Percentiles rank a stretch among this genome's conserved stretches.
These are phyloP conservation scores for Amblyteles armatorius DNA, from an alignment of 2,888 invertebrate species.

Conservation along the genomic window DNA sequence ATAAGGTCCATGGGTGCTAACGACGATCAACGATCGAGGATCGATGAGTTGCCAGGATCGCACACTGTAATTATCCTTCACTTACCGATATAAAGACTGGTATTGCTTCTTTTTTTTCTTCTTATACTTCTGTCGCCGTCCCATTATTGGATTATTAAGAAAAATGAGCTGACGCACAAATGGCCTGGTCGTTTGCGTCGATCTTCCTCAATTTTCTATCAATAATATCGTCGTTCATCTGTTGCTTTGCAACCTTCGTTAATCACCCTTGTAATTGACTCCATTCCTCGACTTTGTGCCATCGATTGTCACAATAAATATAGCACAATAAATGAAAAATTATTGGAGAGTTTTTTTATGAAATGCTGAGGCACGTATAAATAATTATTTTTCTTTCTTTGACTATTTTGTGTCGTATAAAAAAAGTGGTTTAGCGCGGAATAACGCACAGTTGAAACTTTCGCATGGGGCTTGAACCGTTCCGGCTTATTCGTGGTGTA, in stretches of 20 bases:
- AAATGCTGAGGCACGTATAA: neutral
- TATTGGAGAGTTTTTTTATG: neutral
- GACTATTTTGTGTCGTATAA: neutral
- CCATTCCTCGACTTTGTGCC: neutral
- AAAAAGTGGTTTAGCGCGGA: neutral
- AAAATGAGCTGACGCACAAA: slow-evolving; percentile 54
- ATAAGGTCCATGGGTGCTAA: slow-evolving; percentile 32
- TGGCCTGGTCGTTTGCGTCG: slow-evolving; percentile 29
- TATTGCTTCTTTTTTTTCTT: slow-evolving; percentile 35
- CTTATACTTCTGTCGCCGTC: slow-evolving; percentile 32
- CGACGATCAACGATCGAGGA: slow-evolving; percentile 68
- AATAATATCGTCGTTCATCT: slow-evolving; percentile 24
- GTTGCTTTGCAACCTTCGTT: slow-evolving; percentile 4
- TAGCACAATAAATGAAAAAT: neutral
- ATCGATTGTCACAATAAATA: neutral
- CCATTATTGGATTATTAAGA: slow-evolving; percentile 62
- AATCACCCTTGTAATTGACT: neutral
- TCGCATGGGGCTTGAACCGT: neutral
- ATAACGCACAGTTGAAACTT: neutral
- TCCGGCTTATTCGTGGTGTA: neutral
- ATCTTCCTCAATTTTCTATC: slow-evolving; percentile 44
- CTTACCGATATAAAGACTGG: slow-evolving; percentile 53
- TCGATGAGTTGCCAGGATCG: slow-evolving; percentile 66
- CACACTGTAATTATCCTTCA: slow-evolving; percentile 62
- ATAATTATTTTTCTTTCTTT: neutral